Evolutionary conservation across 2,888 invertebrate genomes (phyloP).

Genomic region (Malacosoma neustria): DNA sequence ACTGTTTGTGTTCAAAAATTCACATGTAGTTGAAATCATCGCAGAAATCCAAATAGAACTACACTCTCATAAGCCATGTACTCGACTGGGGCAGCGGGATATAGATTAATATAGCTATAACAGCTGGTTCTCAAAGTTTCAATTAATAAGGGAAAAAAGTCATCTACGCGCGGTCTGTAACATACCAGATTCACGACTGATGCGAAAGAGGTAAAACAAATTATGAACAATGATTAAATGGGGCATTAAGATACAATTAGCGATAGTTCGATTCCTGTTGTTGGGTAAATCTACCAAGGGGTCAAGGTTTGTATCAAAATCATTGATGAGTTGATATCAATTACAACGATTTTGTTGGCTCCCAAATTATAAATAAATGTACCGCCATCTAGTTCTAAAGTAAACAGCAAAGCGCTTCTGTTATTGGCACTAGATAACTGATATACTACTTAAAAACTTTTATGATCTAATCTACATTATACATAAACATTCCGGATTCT

Average conservation of each 20-base stretch:
- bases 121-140: slow-evolving; percentile 50
- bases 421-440: too few species aligned
- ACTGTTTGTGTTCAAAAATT: slow-evolving; percentile 37
- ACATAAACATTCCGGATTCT: too few species aligned
- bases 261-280: too few species aligned
- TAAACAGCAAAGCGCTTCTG: too few species aligned
- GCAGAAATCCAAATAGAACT: slow-evolving; percentile 38
- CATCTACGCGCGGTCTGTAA: neutral
- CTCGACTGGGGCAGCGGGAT: slow-evolving; percentile 65
- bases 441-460: too few species aligned
- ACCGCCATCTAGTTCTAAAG: slow-evolving; percentile 26
- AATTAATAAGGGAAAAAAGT: neutral
- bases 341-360: too few species aligned
- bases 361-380: too few species aligned
- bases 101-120: slow-evolving; percentile 68
- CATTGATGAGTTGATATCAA: too few species aligned
- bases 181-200: neutral
- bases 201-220: slow-evolving; percentile 12
- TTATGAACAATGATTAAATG: slow-evolving; percentile 13
- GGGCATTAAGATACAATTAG: slow-evolving; percentile 32
- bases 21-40: slow-evolving; percentile 49
- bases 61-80: slow-evolving; percentile 50
- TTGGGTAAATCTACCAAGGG: too few species aligned
- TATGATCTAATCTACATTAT: too few species aligned
- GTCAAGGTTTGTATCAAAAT: too few species aligned